Evolutionary conservation across 2,888 invertebrate genomes (phyloP).

Genomic region (Tenodera sinensis): DNA sequence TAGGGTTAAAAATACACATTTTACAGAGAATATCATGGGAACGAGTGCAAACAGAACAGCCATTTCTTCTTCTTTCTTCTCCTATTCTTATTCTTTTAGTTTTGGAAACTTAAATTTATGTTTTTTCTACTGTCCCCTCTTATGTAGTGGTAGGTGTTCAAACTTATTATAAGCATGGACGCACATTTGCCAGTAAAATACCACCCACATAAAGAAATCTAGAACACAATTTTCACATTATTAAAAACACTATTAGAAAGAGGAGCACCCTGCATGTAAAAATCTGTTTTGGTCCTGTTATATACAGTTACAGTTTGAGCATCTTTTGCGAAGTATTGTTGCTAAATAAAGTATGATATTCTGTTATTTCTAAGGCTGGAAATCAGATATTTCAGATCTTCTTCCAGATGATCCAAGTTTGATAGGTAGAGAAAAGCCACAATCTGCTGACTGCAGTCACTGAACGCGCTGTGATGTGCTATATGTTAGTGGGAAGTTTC

Average conservation of each 20-base stretch:
- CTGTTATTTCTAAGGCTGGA: not conserved
- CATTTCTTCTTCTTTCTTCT: no score
- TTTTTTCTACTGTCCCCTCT: no score
- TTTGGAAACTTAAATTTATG: no score
- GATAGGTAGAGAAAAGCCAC: not conserved
- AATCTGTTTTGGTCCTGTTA: not conserved
- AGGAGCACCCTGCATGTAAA: not conserved
- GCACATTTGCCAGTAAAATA: not conserved
- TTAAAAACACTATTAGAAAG: not conserved
- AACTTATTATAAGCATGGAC: not conserved
- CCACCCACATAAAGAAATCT: not conserved
- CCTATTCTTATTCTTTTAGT: no score
- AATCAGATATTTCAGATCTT: not conserved
- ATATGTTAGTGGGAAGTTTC: slow-evolving; percentile 19
- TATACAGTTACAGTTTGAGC: not conserved
- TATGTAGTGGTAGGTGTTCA: no score
- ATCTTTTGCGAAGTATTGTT: not conserved
- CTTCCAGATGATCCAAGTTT: not conserved
- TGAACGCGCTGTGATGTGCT: not conserved
- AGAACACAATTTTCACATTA: not conserved
- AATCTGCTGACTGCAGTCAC: not conserved
- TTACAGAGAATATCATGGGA: no score
- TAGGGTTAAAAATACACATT: no score
- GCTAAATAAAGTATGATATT: not conserved
- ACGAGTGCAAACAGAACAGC: no score